Evolutionary conservation across 2,888 invertebrate genomes (phyloP).

Genomic region (Ptilodon capucinus): DNA sequence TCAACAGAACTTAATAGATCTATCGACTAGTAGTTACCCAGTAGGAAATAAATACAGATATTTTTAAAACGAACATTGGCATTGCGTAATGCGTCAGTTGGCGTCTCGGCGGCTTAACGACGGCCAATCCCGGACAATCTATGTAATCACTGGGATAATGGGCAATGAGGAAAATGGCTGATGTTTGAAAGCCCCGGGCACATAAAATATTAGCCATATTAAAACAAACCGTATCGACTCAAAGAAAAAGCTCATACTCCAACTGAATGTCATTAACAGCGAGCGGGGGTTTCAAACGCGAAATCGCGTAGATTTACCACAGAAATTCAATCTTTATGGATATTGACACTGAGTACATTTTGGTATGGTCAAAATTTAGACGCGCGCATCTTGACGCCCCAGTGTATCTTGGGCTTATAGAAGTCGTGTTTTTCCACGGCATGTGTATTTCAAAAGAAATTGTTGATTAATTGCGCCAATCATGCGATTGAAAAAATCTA

Average conservation of each 20-base stretch:
- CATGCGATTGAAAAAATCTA: not conserved
- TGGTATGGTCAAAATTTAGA: no score
- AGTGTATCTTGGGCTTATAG: no score
- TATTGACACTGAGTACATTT: no score
- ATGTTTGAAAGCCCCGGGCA: no score
- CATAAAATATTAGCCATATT: no score
- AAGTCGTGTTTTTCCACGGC: not conserved
- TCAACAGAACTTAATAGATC: conserved; percentile 37
- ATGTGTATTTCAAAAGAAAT: not conserved
- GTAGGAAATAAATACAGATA: conserved; percentile 43
- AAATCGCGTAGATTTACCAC: no score
- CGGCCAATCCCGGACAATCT: conserved; percentile 35
- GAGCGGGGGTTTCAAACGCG: no score
- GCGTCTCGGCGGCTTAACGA: conserved; percentile 37
- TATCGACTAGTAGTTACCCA: conserved; percentile 26
- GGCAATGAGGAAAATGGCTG: conserved; percentile 15
- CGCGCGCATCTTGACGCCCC: no score
- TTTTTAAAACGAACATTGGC: conserved; percentile 35
- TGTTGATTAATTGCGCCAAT: not conserved
- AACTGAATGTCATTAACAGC: no score
- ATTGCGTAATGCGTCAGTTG: conserved; percentile 34
- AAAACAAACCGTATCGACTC: no score
- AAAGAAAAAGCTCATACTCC: no score
- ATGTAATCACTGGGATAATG: conserved; percentile 29
- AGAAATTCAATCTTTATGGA: no score